Evolutionary conservation across 2,888 invertebrate species (phyloP), one percentile per base, ranked within the genome.

Genomic region (Nyleta sp.): DNA sequence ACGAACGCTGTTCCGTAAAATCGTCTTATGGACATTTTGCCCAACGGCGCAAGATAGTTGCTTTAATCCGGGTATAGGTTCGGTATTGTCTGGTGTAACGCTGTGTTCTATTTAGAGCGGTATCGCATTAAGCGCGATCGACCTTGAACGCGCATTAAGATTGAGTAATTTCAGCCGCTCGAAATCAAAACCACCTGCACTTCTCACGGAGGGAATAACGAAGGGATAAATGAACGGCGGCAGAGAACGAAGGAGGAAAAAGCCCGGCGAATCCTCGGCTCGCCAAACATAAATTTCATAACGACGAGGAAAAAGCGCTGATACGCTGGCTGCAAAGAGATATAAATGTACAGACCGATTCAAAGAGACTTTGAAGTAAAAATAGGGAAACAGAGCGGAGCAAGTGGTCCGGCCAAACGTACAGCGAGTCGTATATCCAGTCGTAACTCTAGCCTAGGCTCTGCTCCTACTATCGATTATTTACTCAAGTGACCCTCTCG

Each of bases 381-480:
- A 59, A 60, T 59, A 50, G 42, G 60, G 5, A 28, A 40, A 67
- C 67, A 35, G 42, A 20, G 48, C 13, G 20, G 28, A 40, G 46
- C 68, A 70, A 70, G 57, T 53, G 35, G 35, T 53, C 53, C 38
- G 38, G 20, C 20, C 15, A 22, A 50, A 42, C 50, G 50, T 57
- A 40, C 18, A 68, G 28, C 28, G 28, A 7, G 28, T 8, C 28
- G 28, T 28, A 4, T 28, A 76, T 74, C 28, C 65, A 71, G 74
- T 82, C 82, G 84, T 82, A 84, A 82, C 82, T 83, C 78, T 83
- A 82, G 80, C 80, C 82, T 82, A 80, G 81, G 73, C 75, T 80
- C 11, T 33, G 82, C 82, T 80, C 71, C 79, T 71, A 57, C 82
- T 86, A 86, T 85, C 85, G 85, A 86, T 86, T 86, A 85, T 84